A percentile compares a stretch with the other conserved stretches of the same genome.
Conservation (phyloP, 2,888 invertebrate genomes). For the Sisyra terminalis region DNA sequence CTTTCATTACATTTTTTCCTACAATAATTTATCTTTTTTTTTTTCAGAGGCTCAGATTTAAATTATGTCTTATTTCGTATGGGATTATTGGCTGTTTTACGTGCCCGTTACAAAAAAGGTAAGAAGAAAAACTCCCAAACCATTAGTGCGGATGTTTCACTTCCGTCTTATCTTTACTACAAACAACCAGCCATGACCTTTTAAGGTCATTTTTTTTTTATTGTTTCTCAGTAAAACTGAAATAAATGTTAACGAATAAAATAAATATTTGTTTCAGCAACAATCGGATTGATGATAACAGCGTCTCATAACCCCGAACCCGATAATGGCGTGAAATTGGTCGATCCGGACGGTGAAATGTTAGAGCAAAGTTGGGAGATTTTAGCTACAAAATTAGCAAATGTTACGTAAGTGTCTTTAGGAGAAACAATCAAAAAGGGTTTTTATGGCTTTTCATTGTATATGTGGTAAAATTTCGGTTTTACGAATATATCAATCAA, state of each 20-base stretch:
- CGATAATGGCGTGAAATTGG: slow-evolving; percentile 92
- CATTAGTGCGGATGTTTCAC: background rate
- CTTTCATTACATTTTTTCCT: background rate
- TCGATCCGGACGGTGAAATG: slow-evolving; percentile 97
- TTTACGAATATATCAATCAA: too few relatives aligned
- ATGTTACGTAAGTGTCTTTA: slow-evolving; percentile 42
- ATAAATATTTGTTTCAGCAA: slow-evolving; percentile 28
- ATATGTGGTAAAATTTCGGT: too few relatives aligned
- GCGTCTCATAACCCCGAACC: slow-evolving; percentile 95
- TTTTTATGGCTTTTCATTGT: too few relatives aligned
- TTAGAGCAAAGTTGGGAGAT: slow-evolving; percentile 82
- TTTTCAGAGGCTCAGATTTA: slow-evolving; percentile 61
- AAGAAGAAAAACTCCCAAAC: slow-evolving; percentile 16
- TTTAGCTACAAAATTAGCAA: slow-evolving; percentile 74
- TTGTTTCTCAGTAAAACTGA: too few relatives aligned
- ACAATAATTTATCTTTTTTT: slow-evolving; percentile 13
- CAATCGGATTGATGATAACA: slow-evolving; percentile 97
- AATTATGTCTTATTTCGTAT: slow-evolving; percentile 89
- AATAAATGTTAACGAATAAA: too few relatives aligned
- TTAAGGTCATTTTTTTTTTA: too few relatives aligned
- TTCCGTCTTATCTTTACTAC: background rate
- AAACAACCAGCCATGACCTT: too few relatives aligned
- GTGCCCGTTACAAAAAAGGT: slow-evolving; percentile 73
- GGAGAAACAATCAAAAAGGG: background rate
- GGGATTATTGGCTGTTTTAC: slow-evolving; percentile 79